phyloP scores from a whole-genome alignment of 2,113 vertebrate species.

The Lepisosteus oculatus region DNA sequence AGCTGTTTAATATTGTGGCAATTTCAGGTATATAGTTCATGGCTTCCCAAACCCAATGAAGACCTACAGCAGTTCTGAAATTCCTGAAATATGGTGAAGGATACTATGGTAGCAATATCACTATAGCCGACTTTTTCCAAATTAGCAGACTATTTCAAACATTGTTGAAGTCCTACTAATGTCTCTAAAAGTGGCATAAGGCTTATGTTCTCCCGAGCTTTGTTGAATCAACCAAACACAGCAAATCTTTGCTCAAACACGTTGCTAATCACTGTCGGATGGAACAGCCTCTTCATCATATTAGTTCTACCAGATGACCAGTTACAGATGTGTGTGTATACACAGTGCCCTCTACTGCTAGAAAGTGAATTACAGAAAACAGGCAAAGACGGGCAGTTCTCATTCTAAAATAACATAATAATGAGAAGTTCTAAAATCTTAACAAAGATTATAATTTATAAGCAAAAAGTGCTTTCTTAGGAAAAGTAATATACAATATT shows the following conservation, averaged over 20 bases:
- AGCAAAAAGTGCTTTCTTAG: no score
- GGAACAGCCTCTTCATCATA: conserved; percentile 22
- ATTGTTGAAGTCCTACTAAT: conserved; percentile 1
- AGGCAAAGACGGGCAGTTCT: no score
- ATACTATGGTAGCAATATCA: no score
- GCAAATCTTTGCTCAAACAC: conserved; percentile 50
- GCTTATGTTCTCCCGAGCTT: conserved; percentile 45
- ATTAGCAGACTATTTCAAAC: conserved; percentile 17
- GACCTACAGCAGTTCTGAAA: no score
- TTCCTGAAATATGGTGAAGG: no score
- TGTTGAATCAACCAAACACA: conserved; percentile 53
- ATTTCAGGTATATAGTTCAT: no score
- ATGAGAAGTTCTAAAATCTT: no score
- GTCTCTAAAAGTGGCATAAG: conserved; percentile 31
- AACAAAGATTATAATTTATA: no score
- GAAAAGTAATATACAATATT: no score
- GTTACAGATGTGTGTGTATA: conserved; percentile 33
- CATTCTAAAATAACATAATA: no score
- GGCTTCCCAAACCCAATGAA: no score
- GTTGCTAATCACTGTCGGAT: conserved; percentile 37
- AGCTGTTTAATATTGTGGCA: no score
- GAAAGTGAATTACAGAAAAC: conserved; percentile 10
- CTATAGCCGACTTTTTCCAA: not conserved
- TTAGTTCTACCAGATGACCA: not conserved
- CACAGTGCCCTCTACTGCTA: conserved; percentile 64